These are phyloP conservation scores for Drosophila sp. DNA, from an alignment of 1,140 invertebrate species.

Conservation along the genomic window DNA sequence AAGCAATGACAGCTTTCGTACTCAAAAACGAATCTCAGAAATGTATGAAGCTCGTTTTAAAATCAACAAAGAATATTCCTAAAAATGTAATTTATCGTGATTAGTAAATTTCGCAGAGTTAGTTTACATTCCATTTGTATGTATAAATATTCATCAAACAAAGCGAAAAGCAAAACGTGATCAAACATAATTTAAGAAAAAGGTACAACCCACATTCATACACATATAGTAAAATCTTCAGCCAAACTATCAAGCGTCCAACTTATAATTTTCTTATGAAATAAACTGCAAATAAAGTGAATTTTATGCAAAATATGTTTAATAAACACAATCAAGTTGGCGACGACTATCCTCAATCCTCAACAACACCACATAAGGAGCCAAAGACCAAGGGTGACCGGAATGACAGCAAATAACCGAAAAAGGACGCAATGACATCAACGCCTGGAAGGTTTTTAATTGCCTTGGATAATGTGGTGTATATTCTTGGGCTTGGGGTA, in stretches of 20 bases:
- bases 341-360: constrained; percentile 43
- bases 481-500: constrained; percentile 24
- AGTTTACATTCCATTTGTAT: constrained; percentile 20
- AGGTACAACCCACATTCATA: constrained; percentile 59
- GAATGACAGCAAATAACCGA: constrained; percentile 43
- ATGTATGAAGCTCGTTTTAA: too few species aligned
- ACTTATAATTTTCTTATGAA: constrained; percentile 79
- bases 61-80: too few species aligned
- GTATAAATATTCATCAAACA: constrained; percentile 49
- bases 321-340: constrained; percentile 78
- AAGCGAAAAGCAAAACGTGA: constrained; percentile 66
- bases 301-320: constrained; percentile 81
- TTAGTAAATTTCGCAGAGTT: neutral
- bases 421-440: constrained; percentile 63
- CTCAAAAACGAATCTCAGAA: neutral
- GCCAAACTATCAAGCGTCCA: constrained; percentile 14
- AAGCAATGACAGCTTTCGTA: neutral
- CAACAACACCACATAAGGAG: constrained; percentile 32
- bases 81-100: neutral
- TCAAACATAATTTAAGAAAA: constrained; percentile 75
- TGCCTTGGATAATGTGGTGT: constrained; percentile 59
- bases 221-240: constrained; percentile 57
- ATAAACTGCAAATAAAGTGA: constrained; percentile 82
- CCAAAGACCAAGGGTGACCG: constrained; percentile 25
- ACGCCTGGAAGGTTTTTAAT: constrained; percentile 77